Percentiles rank a stretch among this genome's conserved stretches.
Evolutionary conservation across 2,888 invertebrate species (phyloP).

Genomic region (Ypsolopha scabrella): DNA sequence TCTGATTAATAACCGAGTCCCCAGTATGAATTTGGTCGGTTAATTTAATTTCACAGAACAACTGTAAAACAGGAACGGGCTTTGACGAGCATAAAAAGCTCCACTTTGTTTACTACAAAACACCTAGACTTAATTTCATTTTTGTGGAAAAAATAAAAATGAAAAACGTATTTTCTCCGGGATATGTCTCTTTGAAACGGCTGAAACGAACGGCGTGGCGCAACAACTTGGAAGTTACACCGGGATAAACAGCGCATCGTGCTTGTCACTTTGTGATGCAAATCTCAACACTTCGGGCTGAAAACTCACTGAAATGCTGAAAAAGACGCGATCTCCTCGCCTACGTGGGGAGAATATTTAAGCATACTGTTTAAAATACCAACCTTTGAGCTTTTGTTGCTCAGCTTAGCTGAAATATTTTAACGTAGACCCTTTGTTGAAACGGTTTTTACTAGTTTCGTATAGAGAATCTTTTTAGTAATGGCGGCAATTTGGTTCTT

Average conservation of each 20-base stretch:
- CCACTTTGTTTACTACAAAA: not conserved
- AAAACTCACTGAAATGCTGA: conserved; percentile 24
- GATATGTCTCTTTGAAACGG: not conserved
- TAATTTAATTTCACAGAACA: too few relatives aligned
- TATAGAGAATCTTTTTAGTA: too few relatives aligned
- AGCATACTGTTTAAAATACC: not conserved
- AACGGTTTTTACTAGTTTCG: too few relatives aligned
- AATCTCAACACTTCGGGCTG: conserved; percentile 23
- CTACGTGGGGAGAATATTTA: conserved; percentile 22
- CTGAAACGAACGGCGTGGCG: not conserved
- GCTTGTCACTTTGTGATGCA: conserved; percentile 21
- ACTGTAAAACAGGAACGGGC: too few relatives aligned
- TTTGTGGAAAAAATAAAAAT: not conserved
- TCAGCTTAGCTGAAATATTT: conserved; percentile 11
- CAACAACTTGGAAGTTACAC: too few relatives aligned
- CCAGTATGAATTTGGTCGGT: too few relatives aligned
- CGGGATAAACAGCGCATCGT: not conserved
- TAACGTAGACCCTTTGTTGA: too few relatives aligned
- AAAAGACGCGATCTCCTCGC: conserved; percentile 21
- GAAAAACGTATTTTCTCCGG: not conserved
- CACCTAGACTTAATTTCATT: not conserved
- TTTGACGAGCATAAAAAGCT: too few relatives aligned
- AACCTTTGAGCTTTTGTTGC: not conserved
- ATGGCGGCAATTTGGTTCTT: too few relatives aligned
- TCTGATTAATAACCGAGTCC: too few relatives aligned